Evolutionary conservation across 1,140 invertebrate species (phyloP).

Genomic region (Listronotus oregonensis): DNA sequence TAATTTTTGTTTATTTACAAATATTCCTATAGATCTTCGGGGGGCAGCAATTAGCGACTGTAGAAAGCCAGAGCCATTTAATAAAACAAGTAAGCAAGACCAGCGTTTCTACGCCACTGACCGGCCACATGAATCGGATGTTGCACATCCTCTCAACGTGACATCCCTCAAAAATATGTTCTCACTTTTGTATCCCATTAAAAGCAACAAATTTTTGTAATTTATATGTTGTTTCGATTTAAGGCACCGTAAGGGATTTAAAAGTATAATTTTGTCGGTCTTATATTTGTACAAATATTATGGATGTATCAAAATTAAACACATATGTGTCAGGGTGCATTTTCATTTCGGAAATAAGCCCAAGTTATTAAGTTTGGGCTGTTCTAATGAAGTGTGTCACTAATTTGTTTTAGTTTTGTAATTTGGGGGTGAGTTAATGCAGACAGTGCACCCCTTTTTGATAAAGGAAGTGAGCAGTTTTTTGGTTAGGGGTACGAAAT

Average conservation of each 20-base stretch:
- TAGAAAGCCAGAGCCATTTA: too few species aligned
- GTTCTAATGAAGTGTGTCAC: slow-evolving; percentile 10
- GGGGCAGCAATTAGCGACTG: too few species aligned
- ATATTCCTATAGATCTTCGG: too few species aligned
- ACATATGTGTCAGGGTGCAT: slow-evolving; percentile 1
- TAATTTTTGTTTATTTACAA: too few species aligned
- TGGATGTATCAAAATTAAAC: not conserved
- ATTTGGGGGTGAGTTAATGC: slow-evolving; percentile 7
- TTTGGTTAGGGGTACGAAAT: not conserved
- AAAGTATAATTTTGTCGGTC: slow-evolving; percentile 1
- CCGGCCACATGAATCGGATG: slow-evolving; percentile 12
- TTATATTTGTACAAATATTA: slow-evolving; percentile 4
- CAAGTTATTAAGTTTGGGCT: not conserved
- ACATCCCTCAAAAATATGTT: slow-evolving; percentile 17
- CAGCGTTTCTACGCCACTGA: slow-evolving; percentile 16
- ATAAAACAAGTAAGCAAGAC: too few species aligned
- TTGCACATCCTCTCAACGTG: slow-evolving; percentile 6
- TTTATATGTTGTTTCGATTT: slow-evolving; percentile 12
- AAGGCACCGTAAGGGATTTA: slow-evolving; percentile 1
- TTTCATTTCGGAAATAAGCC: not conserved
- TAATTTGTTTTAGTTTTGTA: slow-evolving; percentile 17
- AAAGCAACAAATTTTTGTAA: slow-evolving; percentile 21
- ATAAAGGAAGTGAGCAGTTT: not conserved
- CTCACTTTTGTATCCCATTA: slow-evolving; percentile 20
- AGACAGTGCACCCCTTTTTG: not conserved